Conservation (phyloP, 2,797 vertebrate genomes). For the Rhinoraja longicauda region DNA sequence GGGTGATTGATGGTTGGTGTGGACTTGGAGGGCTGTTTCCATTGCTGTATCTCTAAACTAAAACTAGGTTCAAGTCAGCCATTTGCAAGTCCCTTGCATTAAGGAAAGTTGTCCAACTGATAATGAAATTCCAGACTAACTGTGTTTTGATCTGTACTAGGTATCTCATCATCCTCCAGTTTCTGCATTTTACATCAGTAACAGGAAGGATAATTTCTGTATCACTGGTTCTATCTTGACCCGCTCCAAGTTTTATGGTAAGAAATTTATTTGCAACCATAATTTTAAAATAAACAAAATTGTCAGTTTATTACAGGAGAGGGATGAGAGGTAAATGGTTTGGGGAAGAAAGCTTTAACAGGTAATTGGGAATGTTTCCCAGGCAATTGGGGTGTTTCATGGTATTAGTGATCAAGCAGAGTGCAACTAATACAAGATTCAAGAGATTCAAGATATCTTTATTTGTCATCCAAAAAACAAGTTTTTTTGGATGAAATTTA, state of each 20-base stretch:
- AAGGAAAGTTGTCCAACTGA: not conserved
- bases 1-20: too few species aligned
- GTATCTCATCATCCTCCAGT: slow-evolving; percentile 93
- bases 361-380: not conserved
- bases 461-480: too few species aligned
- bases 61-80: not conserved
- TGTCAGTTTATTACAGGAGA: not conserved
- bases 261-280: slow-evolving; percentile 42
- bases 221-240: slow-evolving; percentile 87
- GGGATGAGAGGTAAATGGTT: rapidly evolving
- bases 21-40: too few species aligned
- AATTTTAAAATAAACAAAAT: not conserved
- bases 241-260: slow-evolving; percentile 94
- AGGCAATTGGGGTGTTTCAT: not conserved
- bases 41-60: too few species aligned
- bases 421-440: too few species aligned
- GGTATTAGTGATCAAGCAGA: too few species aligned
- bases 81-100: not conserved
- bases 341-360: not conserved
- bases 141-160: slow-evolving; percentile 51
- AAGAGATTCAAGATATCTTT: too few species aligned
- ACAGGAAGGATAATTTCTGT: slow-evolving; percentile 88
- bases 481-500: too few species aligned
- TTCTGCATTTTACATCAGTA: slow-evolving; percentile 91
- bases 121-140: not conserved